phyloP scores from a whole-genome alignment of 1,140 invertebrate species.

The Drosophila pruinosa region DNA sequence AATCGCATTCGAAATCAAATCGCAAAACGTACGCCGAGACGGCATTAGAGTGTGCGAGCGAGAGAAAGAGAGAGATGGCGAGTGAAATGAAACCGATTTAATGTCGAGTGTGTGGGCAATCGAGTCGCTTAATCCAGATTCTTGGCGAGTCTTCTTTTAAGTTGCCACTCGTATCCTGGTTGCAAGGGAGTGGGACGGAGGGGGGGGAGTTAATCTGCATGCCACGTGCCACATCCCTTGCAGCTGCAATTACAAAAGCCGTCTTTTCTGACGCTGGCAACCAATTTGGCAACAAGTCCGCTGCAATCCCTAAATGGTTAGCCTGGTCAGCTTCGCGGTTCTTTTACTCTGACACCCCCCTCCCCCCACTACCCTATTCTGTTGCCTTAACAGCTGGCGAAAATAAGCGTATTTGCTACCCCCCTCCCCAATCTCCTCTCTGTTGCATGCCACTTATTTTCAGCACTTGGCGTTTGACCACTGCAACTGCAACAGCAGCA shows the following conservation, averaged over 20 bases:
- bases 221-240: constrained; percentile 11
- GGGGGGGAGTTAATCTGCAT: not conserved
- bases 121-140: constrained; percentile 3
- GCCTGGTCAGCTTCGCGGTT: constrained; percentile 2
- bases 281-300: constrained; percentile 18
- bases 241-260: constrained; percentile 32
- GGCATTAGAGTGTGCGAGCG: too few species aligned
- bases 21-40: too few species aligned
- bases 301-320: constrained; percentile 23
- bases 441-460: constrained; percentile 35
- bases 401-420: constrained; percentile 16
- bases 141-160: not conserved
- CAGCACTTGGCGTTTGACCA: constrained; percentile 33
- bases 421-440: constrained; percentile 1
- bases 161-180: constrained; percentile 2
- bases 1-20: constrained; percentile 43
- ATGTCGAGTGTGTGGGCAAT: not conserved
- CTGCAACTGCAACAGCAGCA: constrained; percentile 32
- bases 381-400: constrained; percentile 26
- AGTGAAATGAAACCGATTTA: constrained; percentile 7
- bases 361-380: too few species aligned
- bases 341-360: not conserved
- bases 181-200: not conserved
- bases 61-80: not conserved
- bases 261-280: not conserved